These are phyloP conservation scores for Drosophila elegans DNA, from an alignment of 1,140 invertebrate species.

Conservation along the genomic window DNA sequence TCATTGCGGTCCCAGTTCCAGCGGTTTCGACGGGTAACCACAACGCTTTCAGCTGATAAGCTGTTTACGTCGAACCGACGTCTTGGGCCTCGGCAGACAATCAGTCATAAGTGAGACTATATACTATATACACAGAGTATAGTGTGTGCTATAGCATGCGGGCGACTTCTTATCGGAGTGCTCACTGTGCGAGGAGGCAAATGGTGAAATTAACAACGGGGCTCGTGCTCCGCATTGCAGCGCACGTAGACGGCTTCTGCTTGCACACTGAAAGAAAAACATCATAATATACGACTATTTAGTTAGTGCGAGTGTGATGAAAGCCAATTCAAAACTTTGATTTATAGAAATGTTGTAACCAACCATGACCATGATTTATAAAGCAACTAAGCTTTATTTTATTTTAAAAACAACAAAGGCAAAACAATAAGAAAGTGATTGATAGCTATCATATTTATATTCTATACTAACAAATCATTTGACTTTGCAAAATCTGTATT, in stretches of 20 bases:
- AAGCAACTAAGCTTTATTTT: too few relatives aligned
- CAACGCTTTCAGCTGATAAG: slow-evolving; percentile 56
- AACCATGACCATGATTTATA: too few relatives aligned
- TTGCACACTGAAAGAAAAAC: not conserved
- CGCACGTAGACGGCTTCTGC: slow-evolving; percentile 63
- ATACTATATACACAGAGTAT: slow-evolving; percentile 2
- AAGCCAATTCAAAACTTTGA: too few relatives aligned
- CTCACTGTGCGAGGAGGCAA: slow-evolving; percentile 41
- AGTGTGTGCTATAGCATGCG: slow-evolving; percentile 15
- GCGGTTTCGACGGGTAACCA: slow-evolving; percentile 42
- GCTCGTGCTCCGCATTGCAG: slow-evolving; percentile 42
- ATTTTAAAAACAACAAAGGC: too few relatives aligned
- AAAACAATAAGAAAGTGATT: too few relatives aligned
- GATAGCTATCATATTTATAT: too few relatives aligned
- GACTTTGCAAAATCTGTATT: too few relatives aligned
- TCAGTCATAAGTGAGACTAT: slow-evolving; percentile 64
- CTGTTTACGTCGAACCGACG: slow-evolving; percentile 27
- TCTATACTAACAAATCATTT: too few relatives aligned
- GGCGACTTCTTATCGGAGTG: slow-evolving; percentile 58
- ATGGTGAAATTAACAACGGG: slow-evolving; percentile 59
- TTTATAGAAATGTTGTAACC: too few relatives aligned
- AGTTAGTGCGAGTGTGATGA: too few relatives aligned
- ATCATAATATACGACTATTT: too few relatives aligned
- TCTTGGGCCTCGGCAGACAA: slow-evolving; percentile 59
- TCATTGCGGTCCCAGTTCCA: slow-evolving; percentile 32